phyloP scores from a whole-genome alignment of 2,888 invertebrate genomes.

The Steromphala cineraria region DNA sequence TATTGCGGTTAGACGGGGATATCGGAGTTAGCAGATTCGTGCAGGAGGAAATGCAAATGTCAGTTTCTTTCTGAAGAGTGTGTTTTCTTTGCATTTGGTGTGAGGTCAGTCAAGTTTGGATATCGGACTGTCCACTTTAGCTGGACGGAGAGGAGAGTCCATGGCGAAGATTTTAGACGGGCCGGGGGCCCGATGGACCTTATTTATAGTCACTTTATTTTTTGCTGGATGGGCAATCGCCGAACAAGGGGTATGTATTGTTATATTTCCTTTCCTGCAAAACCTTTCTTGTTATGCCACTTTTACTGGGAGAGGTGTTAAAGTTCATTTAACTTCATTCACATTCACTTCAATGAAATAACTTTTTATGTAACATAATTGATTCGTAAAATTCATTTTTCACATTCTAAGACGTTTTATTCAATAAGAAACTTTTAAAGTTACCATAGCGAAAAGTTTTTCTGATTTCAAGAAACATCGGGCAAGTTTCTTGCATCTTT shows the following conservation, averaged over 20 bases:
- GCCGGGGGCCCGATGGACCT: not conserved
- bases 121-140: not conserved
- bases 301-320: not conserved
- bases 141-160: not conserved
- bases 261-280: not conserved
- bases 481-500: too few relatives aligned
- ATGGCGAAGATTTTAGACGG: not conserved
- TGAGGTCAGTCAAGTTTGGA: not conserved
- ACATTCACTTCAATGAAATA: too few relatives aligned
- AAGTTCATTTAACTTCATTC: not conserved
- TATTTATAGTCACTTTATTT: not conserved
- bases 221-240: conserved; percentile 13
- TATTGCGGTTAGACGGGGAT: not conserved
- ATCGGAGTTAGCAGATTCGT: not conserved
- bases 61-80: not conserved
- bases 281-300: not conserved
- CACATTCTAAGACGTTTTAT: too few relatives aligned
- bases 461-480: too few relatives aligned
- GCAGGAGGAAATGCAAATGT: not conserved
- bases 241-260: conserved; percentile 6
- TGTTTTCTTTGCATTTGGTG: not conserved
- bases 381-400: too few relatives aligned
- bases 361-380: too few relatives aligned
- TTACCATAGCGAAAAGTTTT: too few relatives aligned
- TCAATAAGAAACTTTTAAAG: too few relatives aligned